Base-by-base conservation (phyloP, 2,113 vertebrate genomes). In the Centropristis striata region DNA sequence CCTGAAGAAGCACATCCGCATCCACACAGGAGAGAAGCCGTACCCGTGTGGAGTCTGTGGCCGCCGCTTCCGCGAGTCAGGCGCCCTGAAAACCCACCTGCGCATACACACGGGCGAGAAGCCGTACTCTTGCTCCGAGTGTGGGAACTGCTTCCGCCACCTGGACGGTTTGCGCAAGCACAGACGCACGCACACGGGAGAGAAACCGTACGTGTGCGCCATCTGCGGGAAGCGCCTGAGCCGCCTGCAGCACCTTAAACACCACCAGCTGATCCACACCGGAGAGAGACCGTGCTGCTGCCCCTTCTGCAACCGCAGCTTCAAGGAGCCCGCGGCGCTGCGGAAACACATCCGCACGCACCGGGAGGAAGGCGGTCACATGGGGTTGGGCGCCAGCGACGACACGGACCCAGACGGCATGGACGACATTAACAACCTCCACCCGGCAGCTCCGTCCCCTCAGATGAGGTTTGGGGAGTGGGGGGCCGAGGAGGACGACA, bases 181-280 rank as follows among this genome's bases (percentile, higher is more conserved):
- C 89, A 75, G 95, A 28, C 95, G 95, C 90, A 96, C 95, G 0
- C 95, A 96, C 92, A 96, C 95, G 0, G 95, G 95, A 0, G 95
- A 96, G 81, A 96, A 96, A 50, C 95, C 95, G 0, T 96, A 96
- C 27, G 94, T 93, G 61, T 96, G 95, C 16, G 87, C 90, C 70
- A 89, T 96, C 60, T 96, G 95, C 1, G 95, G 95, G 23, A 96
- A 96, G 47, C 94, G 95, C 12, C 92, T 96, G 53, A 95, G 95
- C 83, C 95, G 95, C 27, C 91, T 96, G 87, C 95, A 96, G 89
- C 95, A 96, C 72, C 94, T 96, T 47, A 96, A 96, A 46, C 95
- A 96, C 89, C 95, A 96, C 84, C 95, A 96, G 92, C 95, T 95
- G 75, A 96, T 96, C 86, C 95, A 96, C 92, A 96, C 95, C 0